phyloP scores from a whole-genome alignment of 2,888 invertebrate genomes.

The Apodemia mormo region DNA sequence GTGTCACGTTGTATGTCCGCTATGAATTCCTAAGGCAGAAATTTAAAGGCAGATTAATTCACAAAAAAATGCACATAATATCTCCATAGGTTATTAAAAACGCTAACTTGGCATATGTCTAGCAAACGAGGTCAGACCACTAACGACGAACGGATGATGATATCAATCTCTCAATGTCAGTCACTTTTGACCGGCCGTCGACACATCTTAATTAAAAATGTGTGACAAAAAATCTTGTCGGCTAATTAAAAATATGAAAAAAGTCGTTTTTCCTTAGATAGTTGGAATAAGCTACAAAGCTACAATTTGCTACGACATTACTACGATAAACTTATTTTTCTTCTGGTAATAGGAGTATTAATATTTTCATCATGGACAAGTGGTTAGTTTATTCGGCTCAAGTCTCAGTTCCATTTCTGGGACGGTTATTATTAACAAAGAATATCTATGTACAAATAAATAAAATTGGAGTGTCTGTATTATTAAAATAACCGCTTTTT shows the following conservation, averaged over 20 bases:
- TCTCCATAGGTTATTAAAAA: slow-evolving; percentile 13
- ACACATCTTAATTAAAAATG: slow-evolving; percentile 31
- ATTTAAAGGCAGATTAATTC: too few relatives aligned
- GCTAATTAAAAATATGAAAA: slow-evolving; percentile 20
- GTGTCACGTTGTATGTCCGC: too few relatives aligned
- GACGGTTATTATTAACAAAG: too few relatives aligned
- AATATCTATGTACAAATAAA: too few relatives aligned
- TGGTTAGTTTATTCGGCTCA: too few relatives aligned
- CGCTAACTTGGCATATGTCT: slow-evolving; percentile 26
- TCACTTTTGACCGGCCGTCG: slow-evolving; percentile 33
- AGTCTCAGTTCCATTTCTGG: too few relatives aligned
- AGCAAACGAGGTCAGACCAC: slow-evolving; percentile 32
- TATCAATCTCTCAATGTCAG: slow-evolving; percentile 38
- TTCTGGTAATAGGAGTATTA: too few relatives aligned
- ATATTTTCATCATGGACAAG: background rate
- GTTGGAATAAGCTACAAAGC: slow-evolving; percentile 1
- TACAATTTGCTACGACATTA: background rate
- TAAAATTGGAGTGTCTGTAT: too few relatives aligned
- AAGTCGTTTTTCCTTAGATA: background rate
- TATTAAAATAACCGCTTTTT: too few relatives aligned
- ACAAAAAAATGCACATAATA: background rate
- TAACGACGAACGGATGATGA: slow-evolving; percentile 33
- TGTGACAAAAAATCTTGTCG: slow-evolving; percentile 7
- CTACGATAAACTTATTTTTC: background rate
- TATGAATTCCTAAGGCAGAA: too few relatives aligned